Percentiles rank a stretch among this genome's conserved stretches.
Conservation (phyloP, 2,797 vertebrate genomes). For the Cryptoblepharus egeriae region DNA sequence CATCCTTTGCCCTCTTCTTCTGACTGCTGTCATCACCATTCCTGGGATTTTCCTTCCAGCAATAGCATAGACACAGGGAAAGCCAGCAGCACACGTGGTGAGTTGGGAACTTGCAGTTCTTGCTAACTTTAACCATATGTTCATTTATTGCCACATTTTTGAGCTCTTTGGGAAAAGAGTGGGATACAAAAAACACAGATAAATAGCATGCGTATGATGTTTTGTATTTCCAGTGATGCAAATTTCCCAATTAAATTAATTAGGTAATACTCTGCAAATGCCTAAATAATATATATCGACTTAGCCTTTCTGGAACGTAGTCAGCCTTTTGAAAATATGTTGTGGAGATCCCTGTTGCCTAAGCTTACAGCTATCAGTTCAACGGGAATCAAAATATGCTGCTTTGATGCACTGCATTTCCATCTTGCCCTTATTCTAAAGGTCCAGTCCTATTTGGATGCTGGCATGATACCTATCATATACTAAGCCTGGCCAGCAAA, state of each 20-base stretch:
- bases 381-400: no score
- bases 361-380: neutral
- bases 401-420: no score
- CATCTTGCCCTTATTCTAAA: no score
- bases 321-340: neutral
- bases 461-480: no score
- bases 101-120: no score
- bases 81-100: no score
- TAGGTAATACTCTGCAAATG: neutral
- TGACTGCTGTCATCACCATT: neutral
- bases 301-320: neutral
- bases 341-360: neutral
- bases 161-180: neutral
- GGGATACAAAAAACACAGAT: neutral
- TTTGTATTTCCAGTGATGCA: neutral
- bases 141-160: neutral
- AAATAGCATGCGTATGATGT: neutral
- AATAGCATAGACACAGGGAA: no score
- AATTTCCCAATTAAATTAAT: neutral
- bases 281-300: no score
- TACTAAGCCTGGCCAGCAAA: no score
- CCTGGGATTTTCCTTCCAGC: no score
- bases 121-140: no score
- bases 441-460: no score
- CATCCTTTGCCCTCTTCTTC: neutral